These are phyloP conservation scores for Drosophila miranda DNA, from an alignment of 1,140 invertebrate species.

Conservation along the genomic window DNA sequence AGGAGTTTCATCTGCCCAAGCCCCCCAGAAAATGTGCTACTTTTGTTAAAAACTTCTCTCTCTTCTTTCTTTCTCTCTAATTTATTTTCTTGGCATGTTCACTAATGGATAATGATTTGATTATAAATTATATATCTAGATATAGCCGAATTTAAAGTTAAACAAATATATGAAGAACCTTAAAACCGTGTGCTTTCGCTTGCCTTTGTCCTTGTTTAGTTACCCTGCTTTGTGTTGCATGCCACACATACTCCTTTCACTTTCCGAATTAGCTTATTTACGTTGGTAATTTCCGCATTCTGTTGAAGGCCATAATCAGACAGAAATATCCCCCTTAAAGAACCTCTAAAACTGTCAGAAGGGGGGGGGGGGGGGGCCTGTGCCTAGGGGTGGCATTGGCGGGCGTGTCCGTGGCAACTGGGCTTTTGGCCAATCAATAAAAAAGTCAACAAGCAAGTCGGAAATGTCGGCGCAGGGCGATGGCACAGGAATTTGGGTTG, in stretches of 20 bases:
- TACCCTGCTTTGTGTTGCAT: conserved; percentile 4
- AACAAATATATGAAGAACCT: not conserved
- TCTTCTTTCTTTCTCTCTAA: conserved; percentile 7
- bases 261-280: conserved; percentile 47
- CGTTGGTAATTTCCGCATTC: conserved; percentile 47
- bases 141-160: conserved; percentile 17
- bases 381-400: not conserved
- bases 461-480: conserved; percentile 39
- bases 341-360: conserved; percentile 40
- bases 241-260: conserved; percentile 18
- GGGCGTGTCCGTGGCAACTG: conserved; percentile 48
- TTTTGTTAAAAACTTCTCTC: not conserved
- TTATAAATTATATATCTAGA: conserved; percentile 3
- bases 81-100: conserved; percentile 38
- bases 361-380: not conserved
- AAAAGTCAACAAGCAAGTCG: conserved; percentile 61
- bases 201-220: not conserved
- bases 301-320: conserved; percentile 21
- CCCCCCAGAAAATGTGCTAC: not conserved
- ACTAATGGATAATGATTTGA: conserved; percentile 37
- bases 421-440: conserved; percentile 54
- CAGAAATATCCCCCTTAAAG: conserved; percentile 46
- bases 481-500: conserved; percentile 68
- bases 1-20: not conserved
- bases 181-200: not conserved